Conservation (phyloP, 2,888 invertebrate species). For the Oscheius sp. region DNA sequence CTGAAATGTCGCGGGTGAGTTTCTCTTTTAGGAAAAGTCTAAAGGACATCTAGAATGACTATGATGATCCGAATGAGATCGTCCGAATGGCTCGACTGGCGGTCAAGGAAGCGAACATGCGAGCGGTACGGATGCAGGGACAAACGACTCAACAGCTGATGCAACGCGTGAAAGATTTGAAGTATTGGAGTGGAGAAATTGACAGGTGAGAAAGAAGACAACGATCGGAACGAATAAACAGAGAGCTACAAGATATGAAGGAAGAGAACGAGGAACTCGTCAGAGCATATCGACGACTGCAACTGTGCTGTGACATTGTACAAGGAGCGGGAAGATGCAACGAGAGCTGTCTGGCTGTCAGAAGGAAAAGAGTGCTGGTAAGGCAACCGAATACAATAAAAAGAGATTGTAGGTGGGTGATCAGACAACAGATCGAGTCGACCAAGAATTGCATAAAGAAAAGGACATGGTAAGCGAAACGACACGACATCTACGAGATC, state of each 20-base stretch:
- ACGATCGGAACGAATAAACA: not conserved
- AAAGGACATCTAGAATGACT: conserved; percentile 39
- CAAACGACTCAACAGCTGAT: conserved; percentile 69
- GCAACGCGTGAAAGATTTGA: conserved; percentile 68
- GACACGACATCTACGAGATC: conserved; percentile 62
- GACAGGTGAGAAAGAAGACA: conserved; percentile 52
- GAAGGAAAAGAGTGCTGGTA: conserved; percentile 66
- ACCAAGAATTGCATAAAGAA: conserved; percentile 65
- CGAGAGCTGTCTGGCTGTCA: conserved; percentile 64
- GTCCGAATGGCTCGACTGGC: conserved; percentile 67
- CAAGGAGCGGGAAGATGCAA: conserved; percentile 56
- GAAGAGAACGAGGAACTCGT: conserved; percentile 69
- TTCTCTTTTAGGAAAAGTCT: not conserved
- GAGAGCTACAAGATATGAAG: conserved; percentile 66
- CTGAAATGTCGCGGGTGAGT: conserved; percentile 26
- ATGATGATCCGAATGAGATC: conserved; percentile 69
- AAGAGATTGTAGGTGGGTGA: conserved; percentile 53
- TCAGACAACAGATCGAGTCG: conserved; percentile 63
- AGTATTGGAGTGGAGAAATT: conserved; percentile 72
- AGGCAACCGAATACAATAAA: not conserved
- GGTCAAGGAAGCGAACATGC: conserved; percentile 70
- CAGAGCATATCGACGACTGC: conserved; percentile 60
- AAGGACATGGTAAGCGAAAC: conserved; percentile 63
- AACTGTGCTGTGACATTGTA: conserved; percentile 61
- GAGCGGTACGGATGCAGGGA: conserved; percentile 66